Base-by-base conservation (phyloP, 2,113 vertebrate species). In the Myrmecobius fasciatus region DNA sequence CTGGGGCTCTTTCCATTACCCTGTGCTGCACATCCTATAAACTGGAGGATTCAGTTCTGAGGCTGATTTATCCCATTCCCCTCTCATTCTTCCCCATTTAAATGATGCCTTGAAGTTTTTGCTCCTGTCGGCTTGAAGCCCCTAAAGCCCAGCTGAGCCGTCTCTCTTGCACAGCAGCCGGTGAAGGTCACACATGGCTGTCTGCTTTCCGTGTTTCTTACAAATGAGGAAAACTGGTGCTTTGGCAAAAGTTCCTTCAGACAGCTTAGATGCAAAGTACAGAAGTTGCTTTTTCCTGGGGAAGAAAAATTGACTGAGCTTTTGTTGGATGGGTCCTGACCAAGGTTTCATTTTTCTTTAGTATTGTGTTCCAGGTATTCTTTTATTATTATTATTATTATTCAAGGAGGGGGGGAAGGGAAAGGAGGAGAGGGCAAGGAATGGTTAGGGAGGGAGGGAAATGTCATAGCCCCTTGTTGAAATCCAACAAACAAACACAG, bases 151-250 rank as follows among this genome's bases (percentile, higher is more conserved):
- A 91, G 36, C 47, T 60, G 52, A 36, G 28, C 8, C 52, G 48
- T 90, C 25, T 46, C 91, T 90, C 89, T 67, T 67, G 22, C 51
- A 48, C 36, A 94, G 52, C 48, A 90, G 89, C 48, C 95, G 89
- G 49, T 90, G 89, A 98, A 94, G 92, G 54, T 89, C 95, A 93
- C 95, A 56, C 67, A 67, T 51, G 96, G 53, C 92, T 91, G 89
- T 67, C 91, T 96, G 52, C 52, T 95, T 98, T 98, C 92, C 95
- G 93, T 95, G 25, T 93, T 98, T 96, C 93, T 83, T 92, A 0
- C 46, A 97, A 97, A 98, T 97, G 97, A 98, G 96, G 93, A 98
- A 98, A 98, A 97, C 96, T 95, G 94, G 93, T 97, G 93, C 96
- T 96, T 98, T 98, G 98, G 96, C 96, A 97, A 96, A 89, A 89